A percentile compares a stretch with the other conserved stretches of the same genome.
phyloP scores from a whole-genome alignment of 1,140 invertebrate genomes.

The Phenacoccus solenopsis region DNA sequence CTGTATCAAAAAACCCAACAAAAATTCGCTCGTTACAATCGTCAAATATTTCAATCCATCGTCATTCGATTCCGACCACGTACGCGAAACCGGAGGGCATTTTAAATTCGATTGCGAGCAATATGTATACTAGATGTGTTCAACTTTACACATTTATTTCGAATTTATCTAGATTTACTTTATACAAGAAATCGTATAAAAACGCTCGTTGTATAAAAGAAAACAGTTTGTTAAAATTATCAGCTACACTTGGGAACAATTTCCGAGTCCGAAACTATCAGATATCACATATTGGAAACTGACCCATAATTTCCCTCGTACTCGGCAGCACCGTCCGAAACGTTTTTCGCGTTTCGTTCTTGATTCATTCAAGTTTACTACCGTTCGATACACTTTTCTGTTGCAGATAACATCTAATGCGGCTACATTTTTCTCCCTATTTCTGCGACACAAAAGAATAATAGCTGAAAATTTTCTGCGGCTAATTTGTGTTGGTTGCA shows the following conservation, averaged over 20 bases:
- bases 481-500: background rate
- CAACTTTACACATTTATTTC: background rate
- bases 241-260: conserved; percentile 1
- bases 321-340: too few relatives aligned
- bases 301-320: background rate
- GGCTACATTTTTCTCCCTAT: conserved; percentile 1
- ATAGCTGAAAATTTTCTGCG: conserved; percentile 1
- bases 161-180: background rate
- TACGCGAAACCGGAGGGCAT: background rate
- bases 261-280: background rate
- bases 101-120: background rate
- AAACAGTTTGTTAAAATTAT: conserved; percentile 3
- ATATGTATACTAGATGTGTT: background rate
- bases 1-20: too few relatives aligned
- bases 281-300: conserved; percentile 2
- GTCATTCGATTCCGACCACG: background rate
- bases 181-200: background rate
- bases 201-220: background rate
- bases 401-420: background rate
- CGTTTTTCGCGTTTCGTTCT: background rate
- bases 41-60: background rate
- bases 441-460: background rate
- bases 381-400: conserved; percentile 1
- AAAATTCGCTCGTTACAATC: too few relatives aligned
- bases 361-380: background rate